These are phyloP conservation scores for Podarcis lilfordi DNA, from an alignment of 2,797 vertebrate species.

Conservation along the genomic window DNA sequence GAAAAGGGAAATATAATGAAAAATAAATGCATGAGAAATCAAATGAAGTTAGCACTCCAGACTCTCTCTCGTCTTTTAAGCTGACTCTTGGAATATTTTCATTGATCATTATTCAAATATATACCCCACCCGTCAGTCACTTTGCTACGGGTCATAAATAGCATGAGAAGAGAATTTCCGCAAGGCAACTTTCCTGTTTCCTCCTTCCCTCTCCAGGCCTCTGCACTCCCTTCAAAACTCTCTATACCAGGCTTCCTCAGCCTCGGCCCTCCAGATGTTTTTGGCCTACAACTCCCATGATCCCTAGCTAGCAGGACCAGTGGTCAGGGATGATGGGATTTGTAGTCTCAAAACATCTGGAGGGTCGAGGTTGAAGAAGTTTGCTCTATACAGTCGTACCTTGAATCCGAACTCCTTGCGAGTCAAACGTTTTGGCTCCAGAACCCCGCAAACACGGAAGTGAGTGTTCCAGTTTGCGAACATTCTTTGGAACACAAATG, in stretches of 20 bases:
- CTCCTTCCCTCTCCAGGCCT: neutral
- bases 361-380: no score
- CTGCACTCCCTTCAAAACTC: neutral
- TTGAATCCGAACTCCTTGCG: no score
- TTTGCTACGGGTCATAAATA: no score
- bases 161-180: neutral
- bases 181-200: neutral
- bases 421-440: no score
- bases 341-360: no score
- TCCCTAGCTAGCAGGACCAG: no score
- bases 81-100: neutral
- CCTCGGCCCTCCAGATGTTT: no score
- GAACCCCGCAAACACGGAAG: no score
- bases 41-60: neutral
- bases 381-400: neutral
- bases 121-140: neutral
- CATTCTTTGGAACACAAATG: no score
- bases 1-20: neutral
- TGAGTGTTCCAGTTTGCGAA: no score
- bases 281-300: no score
- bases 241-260: neutral
- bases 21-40: neutral
- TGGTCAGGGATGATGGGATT: no score
- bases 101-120: neutral
- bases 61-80: neutral